Evolutionary conservation across 2,113 vertebrate species (phyloP).

Genomic region (Sapajus apella): DNA sequence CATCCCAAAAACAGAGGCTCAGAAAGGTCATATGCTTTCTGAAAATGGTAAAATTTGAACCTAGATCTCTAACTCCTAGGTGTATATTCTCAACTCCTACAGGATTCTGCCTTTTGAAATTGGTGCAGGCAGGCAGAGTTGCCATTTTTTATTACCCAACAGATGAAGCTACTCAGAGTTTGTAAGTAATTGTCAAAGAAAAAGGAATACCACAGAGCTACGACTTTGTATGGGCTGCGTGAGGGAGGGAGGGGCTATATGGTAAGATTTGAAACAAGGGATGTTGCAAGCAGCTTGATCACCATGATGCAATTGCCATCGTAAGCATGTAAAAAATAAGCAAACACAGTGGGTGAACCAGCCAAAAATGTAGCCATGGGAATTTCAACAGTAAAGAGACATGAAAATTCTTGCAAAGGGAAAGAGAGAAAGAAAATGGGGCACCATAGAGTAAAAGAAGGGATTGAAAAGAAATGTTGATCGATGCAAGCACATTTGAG

Average conservation of each 20-base stretch:
- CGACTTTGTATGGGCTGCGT: background rate
- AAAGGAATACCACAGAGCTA: background rate
- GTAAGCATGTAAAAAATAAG: background rate
- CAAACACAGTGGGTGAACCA: background rate
- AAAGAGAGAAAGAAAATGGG: background rate
- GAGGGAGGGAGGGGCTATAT: accelerated
- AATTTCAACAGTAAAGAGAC: slow-evolving; percentile 17
- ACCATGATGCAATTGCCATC: too few relatives aligned
- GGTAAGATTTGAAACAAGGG: background rate
- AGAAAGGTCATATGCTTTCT: background rate
- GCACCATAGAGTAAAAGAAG: background rate
- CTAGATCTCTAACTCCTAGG: background rate
- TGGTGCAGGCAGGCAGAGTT: background rate
- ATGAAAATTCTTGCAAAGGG: background rate
- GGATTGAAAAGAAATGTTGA: background rate
- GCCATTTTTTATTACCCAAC: background rate
- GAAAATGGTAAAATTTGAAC: background rate
- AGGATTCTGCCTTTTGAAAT: background rate
- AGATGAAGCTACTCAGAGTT: background rate
- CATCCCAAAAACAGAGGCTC: background rate
- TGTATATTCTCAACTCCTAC: background rate
- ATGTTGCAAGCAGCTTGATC: background rate
- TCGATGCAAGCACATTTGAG: background rate
- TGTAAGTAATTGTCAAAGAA: background rate
- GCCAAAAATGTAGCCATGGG: background rate